These are phyloP conservation scores for Drosophila fungiperda DNA, from an alignment of 2,888 invertebrate species.

Conservation along the genomic window DNA sequence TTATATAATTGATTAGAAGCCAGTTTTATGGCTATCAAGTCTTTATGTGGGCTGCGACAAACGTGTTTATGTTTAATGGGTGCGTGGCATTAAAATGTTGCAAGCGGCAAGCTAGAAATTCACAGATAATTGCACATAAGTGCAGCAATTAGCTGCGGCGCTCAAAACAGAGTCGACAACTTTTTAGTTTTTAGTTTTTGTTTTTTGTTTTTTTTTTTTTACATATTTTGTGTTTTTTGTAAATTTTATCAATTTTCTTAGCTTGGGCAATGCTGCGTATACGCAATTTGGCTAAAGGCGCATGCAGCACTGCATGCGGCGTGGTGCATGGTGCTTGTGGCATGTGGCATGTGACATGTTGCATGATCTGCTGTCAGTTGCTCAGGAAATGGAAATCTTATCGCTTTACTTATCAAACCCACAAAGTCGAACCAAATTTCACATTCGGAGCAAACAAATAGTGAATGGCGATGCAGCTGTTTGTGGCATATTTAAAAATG, in stretches of 20 bases:
- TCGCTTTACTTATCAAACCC: constrained; percentile 42
- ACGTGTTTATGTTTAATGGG: not conserved
- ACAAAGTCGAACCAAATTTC: constrained; percentile 10
- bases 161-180: constrained; percentile 3
- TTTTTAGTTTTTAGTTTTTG: not conserved
- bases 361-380: constrained; percentile 1
- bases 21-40: not conserved
- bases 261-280: constrained; percentile 29
- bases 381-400: constrained; percentile 46
- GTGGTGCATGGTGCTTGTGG: not conserved
- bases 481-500: constrained; percentile 49
- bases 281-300: constrained; percentile 36
- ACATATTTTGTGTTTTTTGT: not conserved
- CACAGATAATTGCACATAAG: constrained; percentile 32
- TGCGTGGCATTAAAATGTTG: constrained; percentile 1
- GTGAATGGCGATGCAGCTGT: constrained; percentile 32
- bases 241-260: constrained; percentile 4
- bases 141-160: constrained; percentile 39
- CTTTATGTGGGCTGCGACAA: not conserved
- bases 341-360: not conserved
- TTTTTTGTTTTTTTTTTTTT: not conserved
- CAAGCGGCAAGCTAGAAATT: constrained; percentile 4
- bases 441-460: constrained; percentile 35
- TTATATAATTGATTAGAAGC: not conserved
- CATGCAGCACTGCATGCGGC: not conserved